phyloP scores from a whole-genome alignment of 2,888 invertebrate species.

The Abrostola triplasia region DNA sequence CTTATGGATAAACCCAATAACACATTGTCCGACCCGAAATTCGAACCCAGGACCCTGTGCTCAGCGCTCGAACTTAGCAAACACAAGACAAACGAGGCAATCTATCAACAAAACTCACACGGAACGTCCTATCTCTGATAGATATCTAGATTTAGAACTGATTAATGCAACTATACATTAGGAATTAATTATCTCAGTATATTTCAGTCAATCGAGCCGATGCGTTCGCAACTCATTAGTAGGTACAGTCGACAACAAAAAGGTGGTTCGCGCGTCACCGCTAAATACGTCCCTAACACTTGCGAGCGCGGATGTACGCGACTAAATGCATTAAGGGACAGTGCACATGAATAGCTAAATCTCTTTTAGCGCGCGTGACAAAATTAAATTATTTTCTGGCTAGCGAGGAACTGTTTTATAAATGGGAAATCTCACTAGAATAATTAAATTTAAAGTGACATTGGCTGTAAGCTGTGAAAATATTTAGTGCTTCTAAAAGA shows the following conservation, averaged over 20 bases:
- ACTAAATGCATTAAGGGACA: constrained; percentile 52
- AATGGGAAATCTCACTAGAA: constrained; percentile 25
- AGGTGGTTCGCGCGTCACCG: constrained; percentile 46
- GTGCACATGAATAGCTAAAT: constrained; percentile 51
- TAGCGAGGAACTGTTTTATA: constrained; percentile 34
- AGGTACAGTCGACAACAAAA: constrained; percentile 46
- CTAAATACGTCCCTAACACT: constrained; percentile 60
- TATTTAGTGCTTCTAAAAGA: no score
- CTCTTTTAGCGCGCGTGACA: constrained; percentile 49
- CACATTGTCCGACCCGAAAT: no score
- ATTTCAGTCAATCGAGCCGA: constrained; percentile 29
- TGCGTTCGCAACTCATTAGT: constrained; percentile 47
- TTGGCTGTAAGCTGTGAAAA: neutral
- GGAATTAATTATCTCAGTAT: constrained; percentile 14
- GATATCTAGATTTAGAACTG: no score
- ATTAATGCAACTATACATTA: no score
- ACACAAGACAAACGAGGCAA: no score
- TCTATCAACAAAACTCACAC: no score
- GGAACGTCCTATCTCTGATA: no score
- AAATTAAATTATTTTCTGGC: constrained; percentile 49
- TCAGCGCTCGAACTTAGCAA: no score
- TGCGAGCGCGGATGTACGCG: constrained; percentile 51
- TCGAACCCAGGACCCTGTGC: no score
- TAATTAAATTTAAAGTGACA: constrained; percentile 22
- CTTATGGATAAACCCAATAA: no score